These are phyloP conservation scores for Drosophila longiperda DNA, from an alignment of 2,888 invertebrate genomes.

Conservation along the genomic window DNA sequence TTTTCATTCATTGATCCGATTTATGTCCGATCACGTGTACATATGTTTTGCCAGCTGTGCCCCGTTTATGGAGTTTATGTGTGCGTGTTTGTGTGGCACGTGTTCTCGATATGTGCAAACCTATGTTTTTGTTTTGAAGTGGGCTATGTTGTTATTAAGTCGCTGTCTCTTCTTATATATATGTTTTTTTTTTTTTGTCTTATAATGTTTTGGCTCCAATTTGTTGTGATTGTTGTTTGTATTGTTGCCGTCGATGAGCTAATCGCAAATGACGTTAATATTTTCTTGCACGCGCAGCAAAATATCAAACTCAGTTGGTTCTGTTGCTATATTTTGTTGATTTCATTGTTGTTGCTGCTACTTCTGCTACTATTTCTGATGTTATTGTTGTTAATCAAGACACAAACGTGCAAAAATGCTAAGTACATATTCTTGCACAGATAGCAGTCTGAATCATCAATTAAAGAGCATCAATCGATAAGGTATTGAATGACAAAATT, in stretches of 20 bases:
- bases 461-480: constrained; percentile 19
- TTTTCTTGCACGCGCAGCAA: constrained; percentile 72
- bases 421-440: constrained; percentile 39
- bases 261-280: constrained; percentile 67
- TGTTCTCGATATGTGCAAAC: constrained; percentile 53
- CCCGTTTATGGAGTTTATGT: constrained; percentile 31
- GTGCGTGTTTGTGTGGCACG: constrained; percentile 54
- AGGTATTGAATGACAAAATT: constrained; percentile 13
- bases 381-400: constrained; percentile 34
- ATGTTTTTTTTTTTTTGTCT: constrained; percentile 31
- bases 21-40: constrained; percentile 74
- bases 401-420: constrained; percentile 69
- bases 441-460: constrained; percentile 47
- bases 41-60: constrained; percentile 69
- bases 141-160: constrained; percentile 15
- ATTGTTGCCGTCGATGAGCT: constrained; percentile 65
- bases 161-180: constrained; percentile 9
- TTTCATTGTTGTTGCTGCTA: constrained; percentile 23
- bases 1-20: constrained; percentile 77
- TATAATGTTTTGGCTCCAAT: constrained; percentile 32
- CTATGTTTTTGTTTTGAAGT: constrained; percentile 36
- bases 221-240: constrained; percentile 34
- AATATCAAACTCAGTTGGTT: constrained; percentile 53
- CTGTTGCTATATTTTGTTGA: constrained; percentile 29
- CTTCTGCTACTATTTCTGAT: constrained; percentile 18